Percentiles rank a stretch among this genome's conserved stretches.
Evolutionary conservation across 1,140 invertebrate species (phyloP).

Genomic region (Ephestia elutella): DNA sequence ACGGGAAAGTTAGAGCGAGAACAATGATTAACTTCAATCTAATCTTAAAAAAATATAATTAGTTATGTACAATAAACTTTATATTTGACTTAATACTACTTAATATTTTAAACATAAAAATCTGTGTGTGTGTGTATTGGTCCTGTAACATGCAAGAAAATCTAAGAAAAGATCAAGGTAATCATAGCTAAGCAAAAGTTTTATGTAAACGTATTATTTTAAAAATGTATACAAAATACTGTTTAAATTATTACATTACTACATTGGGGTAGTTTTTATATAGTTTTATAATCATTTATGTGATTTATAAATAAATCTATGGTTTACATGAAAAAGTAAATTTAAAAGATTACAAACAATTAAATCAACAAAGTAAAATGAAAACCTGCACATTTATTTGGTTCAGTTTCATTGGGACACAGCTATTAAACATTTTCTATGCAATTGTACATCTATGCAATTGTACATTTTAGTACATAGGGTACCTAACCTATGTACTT

Average conservation of each 20-base stretch:
- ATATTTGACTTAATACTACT: slow-evolving; percentile 21
- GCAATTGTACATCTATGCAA: no score
- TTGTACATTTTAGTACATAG: no score
- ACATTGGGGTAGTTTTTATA: neutral
- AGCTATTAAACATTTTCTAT: no score
- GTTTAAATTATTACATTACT: neutral
- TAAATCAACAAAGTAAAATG: neutral
- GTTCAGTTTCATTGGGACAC: neutral
- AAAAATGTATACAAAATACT: neutral
- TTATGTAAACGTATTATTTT: neutral
- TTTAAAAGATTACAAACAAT: neutral
- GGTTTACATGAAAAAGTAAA: no score
- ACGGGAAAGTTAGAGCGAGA: slow-evolving; percentile 33
- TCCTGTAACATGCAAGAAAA: neutral
- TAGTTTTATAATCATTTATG: neutral
- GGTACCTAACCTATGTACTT: neutral
- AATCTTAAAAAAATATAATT: slow-evolving; percentile 41
- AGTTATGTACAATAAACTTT: slow-evolving; percentile 21
- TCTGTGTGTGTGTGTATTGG: neutral
- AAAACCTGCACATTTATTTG: neutral
- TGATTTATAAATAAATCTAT: no score
- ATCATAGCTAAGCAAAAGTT: slow-evolving; percentile 48
- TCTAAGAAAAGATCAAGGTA: slow-evolving; percentile 63
- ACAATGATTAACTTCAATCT: slow-evolving; percentile 70
- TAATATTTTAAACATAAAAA: neutral